Base-by-base conservation (phyloP, 2,797 vertebrate species). In the Acanthurus leucopareius region DNA sequence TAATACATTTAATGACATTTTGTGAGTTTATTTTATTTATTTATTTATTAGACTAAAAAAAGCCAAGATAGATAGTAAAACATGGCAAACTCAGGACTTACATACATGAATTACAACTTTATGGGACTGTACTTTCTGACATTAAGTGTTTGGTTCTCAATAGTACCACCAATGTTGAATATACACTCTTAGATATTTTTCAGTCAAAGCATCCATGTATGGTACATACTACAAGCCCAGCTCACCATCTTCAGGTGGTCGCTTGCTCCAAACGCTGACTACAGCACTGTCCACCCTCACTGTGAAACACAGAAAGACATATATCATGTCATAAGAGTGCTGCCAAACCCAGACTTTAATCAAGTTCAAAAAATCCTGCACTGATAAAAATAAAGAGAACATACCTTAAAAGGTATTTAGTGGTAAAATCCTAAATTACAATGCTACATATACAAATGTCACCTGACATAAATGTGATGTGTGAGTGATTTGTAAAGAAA, bases 181-280 rank as follows among this genome's bases (percentile, higher is more conserved):
- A 62, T 42, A 42, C 40, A 42, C 14, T 53, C 15, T 14, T 4
- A 15, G 20, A 35, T 15, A 40, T 49, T 28, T 35, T 60, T 48
- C 17, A 22, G 45, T 32, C 4, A 48, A 45, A 48, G 9, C 5
- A n/a, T 35, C 5, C 22, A 49, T 10, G 32, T 35, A 58, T 20
- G n/a, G 2, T 17, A 15, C 10, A 42, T 17, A 17, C 48, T 5
- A 35, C 0, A 14, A 64, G 25, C 3, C 2, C 48, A 63, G 52
- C 89, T 90, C 59, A 95, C 95, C 93, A 79, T 73, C 64, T 28
- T 87, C 83, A 62, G 91, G 86, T 5, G 91, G 93, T 45, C 90
- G 79, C 73, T 91, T 79, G 38, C 84, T 93, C 94, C 95, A 95
- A 68, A 95, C 91, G 9, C 92, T 94, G 75, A 79, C 78, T 4